These are phyloP conservation scores for Ryuthela nishihirai DNA, from an alignment of 2,888 invertebrate genomes.

Conservation along the genomic window DNA sequence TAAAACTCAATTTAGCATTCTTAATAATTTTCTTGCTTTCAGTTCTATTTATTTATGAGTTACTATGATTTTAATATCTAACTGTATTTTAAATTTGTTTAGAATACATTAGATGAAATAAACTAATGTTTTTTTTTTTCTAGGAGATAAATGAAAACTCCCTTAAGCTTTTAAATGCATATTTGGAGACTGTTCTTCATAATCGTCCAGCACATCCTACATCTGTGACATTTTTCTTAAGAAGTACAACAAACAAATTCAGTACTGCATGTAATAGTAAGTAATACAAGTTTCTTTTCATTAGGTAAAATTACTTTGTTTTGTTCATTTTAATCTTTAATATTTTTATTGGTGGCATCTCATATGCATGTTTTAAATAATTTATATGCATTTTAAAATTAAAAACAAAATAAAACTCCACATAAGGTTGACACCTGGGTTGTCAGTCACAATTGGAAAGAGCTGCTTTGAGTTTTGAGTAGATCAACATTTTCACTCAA, in stretches of 20 bases:
- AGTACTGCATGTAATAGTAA: constrained; percentile 12
- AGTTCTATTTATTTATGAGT: neutral
- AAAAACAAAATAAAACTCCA: too few species aligned
- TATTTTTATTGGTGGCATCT: neutral
- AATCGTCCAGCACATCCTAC: constrained; percentile 60
- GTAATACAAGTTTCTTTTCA: neutral
- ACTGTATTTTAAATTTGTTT: neutral
- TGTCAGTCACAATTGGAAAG: too few species aligned
- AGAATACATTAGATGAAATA: neutral
- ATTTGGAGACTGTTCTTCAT: constrained; percentile 68
- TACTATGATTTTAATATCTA: neutral
- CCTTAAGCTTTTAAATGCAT: constrained; percentile 77
- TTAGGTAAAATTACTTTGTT: neutral
- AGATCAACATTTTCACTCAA: too few species aligned
- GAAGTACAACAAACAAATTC: constrained; percentile 47
- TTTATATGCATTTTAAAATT: neutral
- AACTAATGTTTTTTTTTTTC: constrained; percentile 43
- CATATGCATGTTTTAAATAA: neutral
- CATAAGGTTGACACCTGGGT: too few species aligned
- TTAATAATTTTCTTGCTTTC: neutral
- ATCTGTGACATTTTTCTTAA: constrained; percentile 74
- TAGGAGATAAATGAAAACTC: constrained; percentile 87
- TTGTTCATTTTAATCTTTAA: too few species aligned
- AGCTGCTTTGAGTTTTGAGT: too few species aligned
- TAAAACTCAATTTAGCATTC: neutral